Evolutionary conservation across 1,140 invertebrate species (phyloP), one percentile per base, ranked within the genome.

Genomic region (Latrodectus geometricus): DNA sequence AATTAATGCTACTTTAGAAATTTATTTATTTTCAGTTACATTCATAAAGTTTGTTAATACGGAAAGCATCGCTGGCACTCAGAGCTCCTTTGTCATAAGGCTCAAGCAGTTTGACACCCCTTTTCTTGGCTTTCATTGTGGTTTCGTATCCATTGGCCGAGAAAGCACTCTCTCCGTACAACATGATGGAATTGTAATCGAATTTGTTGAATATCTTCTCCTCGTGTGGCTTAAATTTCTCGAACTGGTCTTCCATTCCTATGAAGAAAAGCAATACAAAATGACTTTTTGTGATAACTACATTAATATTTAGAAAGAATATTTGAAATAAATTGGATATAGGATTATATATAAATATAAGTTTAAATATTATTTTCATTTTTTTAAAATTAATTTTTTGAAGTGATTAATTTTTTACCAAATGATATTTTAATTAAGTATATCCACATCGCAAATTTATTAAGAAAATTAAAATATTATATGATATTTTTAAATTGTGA

Each of bases 141-240:
- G 48, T 79, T 0, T 69, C 69, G 20, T 54, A 20, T 4, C 70
- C 61, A 35, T 87, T 75, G 0, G 48, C 50, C 8, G 85, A 87
- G 70, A 87, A 87, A 12, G 85, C 85, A 9, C 21, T 77, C 23
- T 80, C 74, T 20, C 85, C 85, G 49, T 87, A 87, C 54, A 87
- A 12, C 85, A 87, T 87, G 15, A 87, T 80, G 35, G 85, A 87
- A 8, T 66, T 35, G 70, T 87, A 76, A 35, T 87, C 85, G 50
- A 87, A 87, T 12, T 23, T 54, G 21, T 76, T 78, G 23, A 86
- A 69, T n/a, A 86, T 61, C 0, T 61, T 4, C 17, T 86, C 76
- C 21, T 86, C 20, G 20, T 35, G 9, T 0, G 83, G 83, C 23
- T 70, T 54, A 20, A 70, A 12, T 17, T 81, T 81, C 21, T 81